A percentile compares a stretch with the other conserved stretches of the same genome.
phyloP scores from a whole-genome alignment of 2,888 invertebrate genomes.

The Cacoxenus indagator region DNA sequence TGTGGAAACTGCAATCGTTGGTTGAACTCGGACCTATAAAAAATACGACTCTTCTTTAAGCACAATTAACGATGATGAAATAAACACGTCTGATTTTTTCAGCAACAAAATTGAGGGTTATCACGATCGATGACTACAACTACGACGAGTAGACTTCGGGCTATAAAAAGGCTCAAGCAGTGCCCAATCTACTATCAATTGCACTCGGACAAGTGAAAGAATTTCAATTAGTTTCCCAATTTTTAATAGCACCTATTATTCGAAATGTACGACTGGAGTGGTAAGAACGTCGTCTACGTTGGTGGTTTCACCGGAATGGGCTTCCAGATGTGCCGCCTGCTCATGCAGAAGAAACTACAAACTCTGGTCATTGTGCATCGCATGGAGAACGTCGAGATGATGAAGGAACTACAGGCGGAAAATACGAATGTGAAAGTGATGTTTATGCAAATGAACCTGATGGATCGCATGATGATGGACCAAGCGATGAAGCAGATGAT shows the following conservation, averaged over 20 bases:
- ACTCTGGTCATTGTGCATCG: slow-evolving; percentile 59
- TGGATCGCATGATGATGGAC: slow-evolving; percentile 56
- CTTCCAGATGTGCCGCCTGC: slow-evolving; percentile 57
- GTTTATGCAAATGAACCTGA: slow-evolving; percentile 61
- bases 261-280: slow-evolving; percentile 62
- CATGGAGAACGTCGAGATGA: slow-evolving; percentile 65
- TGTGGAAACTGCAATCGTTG: background rate
- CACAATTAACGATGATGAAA: slow-evolving; percentile 13
- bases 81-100: background rate
- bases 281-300: slow-evolving; percentile 65
- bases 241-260: background rate
- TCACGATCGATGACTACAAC: background rate
- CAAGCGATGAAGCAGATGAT: slow-evolving; percentile 58
- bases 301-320: slow-evolving; percentile 64
- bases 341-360: slow-evolving; percentile 62
- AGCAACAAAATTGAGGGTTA: background rate
- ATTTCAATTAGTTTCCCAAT: background rate
- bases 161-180: background rate
- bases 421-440: slow-evolving; percentile 51
- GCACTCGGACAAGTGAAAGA: background rate
- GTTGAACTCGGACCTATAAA: background rate
- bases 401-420: slow-evolving; percentile 60
- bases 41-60: background rate
- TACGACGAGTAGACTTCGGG: background rate
- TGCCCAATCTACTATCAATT: background rate